phyloP scores from a whole-genome alignment of 2,113 vertebrate genomes.

The Chaetodon trifascialis region DNA sequence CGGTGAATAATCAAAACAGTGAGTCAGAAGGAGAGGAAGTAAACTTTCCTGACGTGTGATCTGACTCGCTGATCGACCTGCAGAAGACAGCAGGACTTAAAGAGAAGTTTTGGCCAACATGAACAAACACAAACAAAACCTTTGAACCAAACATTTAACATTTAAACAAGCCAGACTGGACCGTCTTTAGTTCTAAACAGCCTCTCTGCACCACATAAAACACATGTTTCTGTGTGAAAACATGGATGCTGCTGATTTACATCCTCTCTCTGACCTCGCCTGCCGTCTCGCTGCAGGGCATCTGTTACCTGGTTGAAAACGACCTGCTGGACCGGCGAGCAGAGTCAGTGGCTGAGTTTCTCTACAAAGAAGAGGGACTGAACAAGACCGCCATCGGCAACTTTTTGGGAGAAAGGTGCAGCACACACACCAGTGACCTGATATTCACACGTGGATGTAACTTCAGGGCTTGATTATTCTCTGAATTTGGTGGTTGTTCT shows the following conservation, averaged over 20 bases:
- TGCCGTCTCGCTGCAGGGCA: constrained; percentile 83
- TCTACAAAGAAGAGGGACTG: constrained; percentile 94
- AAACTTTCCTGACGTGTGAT: neutral
- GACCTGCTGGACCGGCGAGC: constrained; percentile 83
- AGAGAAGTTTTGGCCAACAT: neutral
- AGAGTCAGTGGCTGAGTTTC: constrained; percentile 90
- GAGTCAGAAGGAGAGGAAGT: constrained; percentile 3
- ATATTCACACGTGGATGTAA: neutral
- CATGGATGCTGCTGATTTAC: neutral
- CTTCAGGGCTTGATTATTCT: no score
- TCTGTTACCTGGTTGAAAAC: constrained; percentile 89
- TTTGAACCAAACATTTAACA: neutral
- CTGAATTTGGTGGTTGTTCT: neutral
- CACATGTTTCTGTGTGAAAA: neutral
- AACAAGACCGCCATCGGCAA: constrained; percentile 95
- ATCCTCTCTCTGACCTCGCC: neutral
- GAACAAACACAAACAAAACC: neutral
- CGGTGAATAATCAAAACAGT: neutral
- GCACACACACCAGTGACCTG: no score
- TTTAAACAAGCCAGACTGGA: neutral
- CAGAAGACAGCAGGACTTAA: neutral
- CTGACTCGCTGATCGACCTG: neutral
- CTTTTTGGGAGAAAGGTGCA: constrained; percentile 92
- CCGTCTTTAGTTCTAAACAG: no score
- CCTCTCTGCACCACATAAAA: neutral